Evolutionary conservation across 2,888 invertebrate species (phyloP).

Genomic region (Cephus runcator): DNA sequence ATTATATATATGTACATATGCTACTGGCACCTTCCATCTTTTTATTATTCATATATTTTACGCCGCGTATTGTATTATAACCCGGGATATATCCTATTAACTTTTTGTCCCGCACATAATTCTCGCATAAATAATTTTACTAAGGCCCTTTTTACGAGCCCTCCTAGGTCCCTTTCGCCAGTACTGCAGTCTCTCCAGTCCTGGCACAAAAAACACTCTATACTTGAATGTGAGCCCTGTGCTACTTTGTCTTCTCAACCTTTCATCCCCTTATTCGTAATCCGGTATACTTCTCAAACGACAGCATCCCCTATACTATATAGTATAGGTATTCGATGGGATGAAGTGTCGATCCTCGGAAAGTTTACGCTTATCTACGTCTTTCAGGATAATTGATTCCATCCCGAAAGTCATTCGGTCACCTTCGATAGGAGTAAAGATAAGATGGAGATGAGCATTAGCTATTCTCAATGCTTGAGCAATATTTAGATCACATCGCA

Average conservation of each 20-base stretch:
- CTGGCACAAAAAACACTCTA: neutral
- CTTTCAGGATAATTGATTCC: neutral
- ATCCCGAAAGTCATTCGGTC: neutral
- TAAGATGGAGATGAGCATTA: neutral
- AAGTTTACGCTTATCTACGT: neutral
- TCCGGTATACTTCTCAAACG: neutral
- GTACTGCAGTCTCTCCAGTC: neutral
- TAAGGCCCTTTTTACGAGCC: neutral
- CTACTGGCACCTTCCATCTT: neutral
- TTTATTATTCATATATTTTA: slow-evolving; percentile 3
- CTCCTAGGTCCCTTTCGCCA: neutral
- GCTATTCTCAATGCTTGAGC: neutral
- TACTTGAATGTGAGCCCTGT: neutral
- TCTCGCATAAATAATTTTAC: neutral
- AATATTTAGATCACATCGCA: neutral
- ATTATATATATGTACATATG: neutral
- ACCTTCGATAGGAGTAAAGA: neutral
- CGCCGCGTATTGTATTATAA: neutral
- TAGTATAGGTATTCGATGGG: neutral
- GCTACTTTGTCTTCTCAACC: neutral
- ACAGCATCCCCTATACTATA: neutral
- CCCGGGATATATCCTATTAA: neutral
- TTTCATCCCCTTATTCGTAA: neutral
- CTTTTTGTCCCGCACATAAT: slow-evolving; percentile 1
- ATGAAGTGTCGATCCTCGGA: neutral